Evolutionary conservation across 2,888 invertebrate genomes (phyloP), one percentile per base, ranked within the genome.

Genomic region (Archaeoteleia sp.): DNA sequence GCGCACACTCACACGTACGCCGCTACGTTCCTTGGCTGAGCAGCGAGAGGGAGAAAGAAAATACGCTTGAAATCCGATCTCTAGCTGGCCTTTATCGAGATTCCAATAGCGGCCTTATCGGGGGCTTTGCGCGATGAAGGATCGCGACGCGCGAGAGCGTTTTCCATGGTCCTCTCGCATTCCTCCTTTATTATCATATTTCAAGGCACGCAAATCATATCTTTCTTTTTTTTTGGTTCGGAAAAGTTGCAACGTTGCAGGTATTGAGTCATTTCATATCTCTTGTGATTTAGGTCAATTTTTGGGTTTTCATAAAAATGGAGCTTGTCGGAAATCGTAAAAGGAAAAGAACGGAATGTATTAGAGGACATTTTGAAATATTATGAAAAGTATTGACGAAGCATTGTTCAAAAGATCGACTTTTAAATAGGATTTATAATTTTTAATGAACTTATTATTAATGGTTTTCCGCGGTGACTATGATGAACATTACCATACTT

Each of bases 71-170:
- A 82, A 83, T 83, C 81, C 80, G 79, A 84, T 83, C 79, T 74
- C 71, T 65, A 72, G 74, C 71, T 72, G 72, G 67, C 73, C 75
- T 74, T 82, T 76, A 82, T 84, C 83, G 82, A 82, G 83, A 84
- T 83, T 84, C 84, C 83, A 83, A 84, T 83, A 82, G 79, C 78
- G 74, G 78, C 79, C 79, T 83, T 84, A 83, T 83, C 84, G 78
- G 73, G 74, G 83, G 83, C 83, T 84, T 84, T 84, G 81, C 80
- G 73, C 78, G 82, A 82, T 83, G 83, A 84, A 76, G 82, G 78
- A 84, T 84, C 79, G 80, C 77, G 72, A 78, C 77, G 70, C 74
- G 77, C 57, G 75, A 69, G 74, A 73, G 66, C 78, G 77, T 79
- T 81, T 80, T 80, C 76, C 76, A 67, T 74, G 74, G 71, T 72